phyloP scores from a whole-genome alignment of 37 sponge, comb jelly and placozoan genomes.

The Crambe crambe region DNA sequence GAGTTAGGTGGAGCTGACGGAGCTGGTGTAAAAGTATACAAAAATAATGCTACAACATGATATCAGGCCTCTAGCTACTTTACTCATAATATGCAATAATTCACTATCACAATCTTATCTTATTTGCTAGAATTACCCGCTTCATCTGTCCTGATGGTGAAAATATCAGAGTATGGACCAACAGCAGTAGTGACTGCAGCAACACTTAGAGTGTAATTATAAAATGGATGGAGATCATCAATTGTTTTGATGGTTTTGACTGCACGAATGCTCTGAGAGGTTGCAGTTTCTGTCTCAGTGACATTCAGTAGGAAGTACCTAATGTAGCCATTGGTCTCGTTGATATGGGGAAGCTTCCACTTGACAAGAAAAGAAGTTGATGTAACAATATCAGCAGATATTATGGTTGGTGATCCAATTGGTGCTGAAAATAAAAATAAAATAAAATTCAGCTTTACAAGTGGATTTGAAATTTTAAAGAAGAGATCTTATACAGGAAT shows the following conservation, averaged over 20 bases:
- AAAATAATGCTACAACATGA: neutral
- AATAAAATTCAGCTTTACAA: neutral
- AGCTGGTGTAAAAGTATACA: neutral
- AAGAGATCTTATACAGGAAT: too few relatives aligned
- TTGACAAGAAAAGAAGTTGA: neutral
- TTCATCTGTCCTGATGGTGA: neutral
- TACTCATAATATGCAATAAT: too few relatives aligned
- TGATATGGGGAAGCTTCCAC: conserved; percentile 15
- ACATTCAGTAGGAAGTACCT: conserved; percentile 7
- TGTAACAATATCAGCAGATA: neutral
- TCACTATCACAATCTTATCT: too few relatives aligned
- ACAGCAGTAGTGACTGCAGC: conserved; percentile 26
- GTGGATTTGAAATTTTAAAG: neutral
- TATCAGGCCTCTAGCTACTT: neutral
- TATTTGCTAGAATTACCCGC: too few relatives aligned
- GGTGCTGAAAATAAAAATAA: neutral
- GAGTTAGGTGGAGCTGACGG: conserved; percentile 9
- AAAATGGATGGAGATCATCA: conserved; percentile 6
- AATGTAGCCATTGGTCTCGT: conserved; percentile 30
- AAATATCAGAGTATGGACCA: neutral
- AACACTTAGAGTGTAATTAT: conserved; percentile 8
- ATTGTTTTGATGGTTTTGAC: neutral
- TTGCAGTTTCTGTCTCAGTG: conserved; percentile 15
- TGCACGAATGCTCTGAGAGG: neutral
- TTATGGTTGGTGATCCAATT: neutral